Evolutionary conservation across 1,140 invertebrate genomes (phyloP), one percentile per base, ranked within the genome.

Genomic region (Drosophila pectinifera): DNA sequence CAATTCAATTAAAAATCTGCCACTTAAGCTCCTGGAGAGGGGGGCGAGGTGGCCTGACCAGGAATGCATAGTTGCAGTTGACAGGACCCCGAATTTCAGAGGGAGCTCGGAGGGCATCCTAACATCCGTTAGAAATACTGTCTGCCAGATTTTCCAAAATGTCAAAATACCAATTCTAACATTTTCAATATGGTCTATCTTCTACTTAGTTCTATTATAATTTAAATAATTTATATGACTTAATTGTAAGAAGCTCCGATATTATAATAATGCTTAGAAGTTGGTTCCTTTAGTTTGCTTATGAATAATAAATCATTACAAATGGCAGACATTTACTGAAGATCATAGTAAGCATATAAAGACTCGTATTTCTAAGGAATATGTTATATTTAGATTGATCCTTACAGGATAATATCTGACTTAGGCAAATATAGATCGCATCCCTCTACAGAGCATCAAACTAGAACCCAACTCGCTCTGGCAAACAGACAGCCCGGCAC

Each of bases 1-100:
- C 84, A 88, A 80, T 88, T 88, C 84, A 88, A 88, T 88, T 88
- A 88, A 88, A 88, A 88, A 89, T 84, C 84, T 88, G 84, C 84
- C 84, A 88, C 85, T 88, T 88, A 88, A 80, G 80, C 85, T 76
- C 73, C 75, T 26, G 41, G 67, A 68, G 62, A 63, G 46, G 14
- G 42, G 20, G 24, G 16, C 45, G 54, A 4, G 48, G 42, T 41
- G 45, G 51, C 38, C 26, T 28, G 42, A 42, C 72, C 70, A 74
- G 72, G 49, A 74, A 49, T 55, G 72, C 70, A 73, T 22, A 36
- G 18, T 38, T 55, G 31, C 48, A 51, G 14, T 31, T 41, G 43
- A 38, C 13, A 41, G 20, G 3, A 26, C 11, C 4, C 64, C 16
- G 11, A 43, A 62, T 20, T 1, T 16, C 36, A 39, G 24, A 13